Evolutionary conservation across 2,797 vertebrate species (phyloP), one percentile per base, ranked within the genome.

Genomic region (Rhodeus uyekii): DNA sequence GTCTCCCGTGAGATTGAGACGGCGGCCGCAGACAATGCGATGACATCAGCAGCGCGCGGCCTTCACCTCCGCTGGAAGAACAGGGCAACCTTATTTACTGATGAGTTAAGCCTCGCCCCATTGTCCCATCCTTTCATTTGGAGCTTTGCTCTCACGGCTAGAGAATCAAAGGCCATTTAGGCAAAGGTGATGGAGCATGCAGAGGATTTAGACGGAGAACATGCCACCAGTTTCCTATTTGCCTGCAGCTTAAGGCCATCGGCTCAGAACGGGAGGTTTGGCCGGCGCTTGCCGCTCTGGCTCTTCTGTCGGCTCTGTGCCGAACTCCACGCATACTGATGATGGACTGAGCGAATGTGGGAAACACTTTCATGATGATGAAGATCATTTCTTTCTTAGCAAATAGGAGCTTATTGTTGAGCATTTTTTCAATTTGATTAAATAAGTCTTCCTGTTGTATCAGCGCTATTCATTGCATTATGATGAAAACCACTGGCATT

Each of bases 11-110:
- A 36, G 61, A 6, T 50, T 65, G 14, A 38, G 61, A 67, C 10
- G 22, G 84, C 82, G 78, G 83, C 92, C 90, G 89, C 84, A 85
- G 87, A 95, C 94, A 93, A 95, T 94, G 90, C 92, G 92, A 91
- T 95, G 95, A 97, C 95, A 96, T 96, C 95, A 96, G 94, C 94
- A 94, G 94, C 95, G 95, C 94, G 92, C 91, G 94, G 89, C 90
- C 93, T 65, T 77, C 75, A 36, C 75, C 75, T 65, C 75, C 18
- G 93, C 94, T 91, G 91, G 90, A 91, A 95, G 95, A 94, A 95
- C 94, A 92, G 94, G 93, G 93, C 89, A 90, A 91, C 92, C 92
- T 94, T 95, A 95, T 95, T 97, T 97, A 95, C 94, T 95, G 94
- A 95, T 96, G 94, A 96, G 95, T 96, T 96, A 94, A 95, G 93